These are phyloP conservation scores for Tachina grossa DNA, from an alignment of 2,888 invertebrate genomes.

Conservation along the genomic window DNA sequence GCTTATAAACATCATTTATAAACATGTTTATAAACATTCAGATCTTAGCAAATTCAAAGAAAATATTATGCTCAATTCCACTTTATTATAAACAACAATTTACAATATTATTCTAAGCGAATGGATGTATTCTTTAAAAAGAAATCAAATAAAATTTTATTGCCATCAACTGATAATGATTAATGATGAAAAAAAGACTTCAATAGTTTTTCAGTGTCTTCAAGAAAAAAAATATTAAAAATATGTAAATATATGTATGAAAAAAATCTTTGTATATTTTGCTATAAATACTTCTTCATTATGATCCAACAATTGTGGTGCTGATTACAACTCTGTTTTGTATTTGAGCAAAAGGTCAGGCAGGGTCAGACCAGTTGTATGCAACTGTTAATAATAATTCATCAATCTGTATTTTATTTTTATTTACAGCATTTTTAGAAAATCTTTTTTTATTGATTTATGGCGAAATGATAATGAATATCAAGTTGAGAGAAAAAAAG, in stretches of 20 bases:
- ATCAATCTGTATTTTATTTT: constrained; percentile 26
- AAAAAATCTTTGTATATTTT: background rate
- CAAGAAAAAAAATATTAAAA: background rate
- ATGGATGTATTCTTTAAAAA: background rate
- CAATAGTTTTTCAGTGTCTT: constrained; percentile 3
- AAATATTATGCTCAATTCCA: too few species aligned
- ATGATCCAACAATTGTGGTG: constrained; percentile 24
- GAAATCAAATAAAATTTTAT: constrained; percentile 12
- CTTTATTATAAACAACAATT: background rate
- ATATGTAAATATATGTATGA: background rate
- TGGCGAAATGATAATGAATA: constrained; percentile 7
- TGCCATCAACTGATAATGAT: constrained; percentile 41
- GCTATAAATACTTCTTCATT: constrained; percentile 4
- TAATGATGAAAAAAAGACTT: constrained; percentile 31
- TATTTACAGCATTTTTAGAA: constrained; percentile 10
- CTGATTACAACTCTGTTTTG: constrained; percentile 35
- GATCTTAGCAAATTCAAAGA: too few species aligned
- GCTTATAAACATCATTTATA: too few species aligned
- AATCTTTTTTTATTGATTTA: constrained; percentile 6
- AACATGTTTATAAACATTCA: too few species aligned
- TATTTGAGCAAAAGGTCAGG: constrained; percentile 14
- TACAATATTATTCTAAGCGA: background rate
- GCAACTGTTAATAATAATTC: constrained; percentile 9
- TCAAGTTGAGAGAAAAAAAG: background rate
- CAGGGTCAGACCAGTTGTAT: constrained; percentile 28